Conservation (phyloP, 2,888 invertebrate genomes). For the Acholoe squamosa region DNA sequence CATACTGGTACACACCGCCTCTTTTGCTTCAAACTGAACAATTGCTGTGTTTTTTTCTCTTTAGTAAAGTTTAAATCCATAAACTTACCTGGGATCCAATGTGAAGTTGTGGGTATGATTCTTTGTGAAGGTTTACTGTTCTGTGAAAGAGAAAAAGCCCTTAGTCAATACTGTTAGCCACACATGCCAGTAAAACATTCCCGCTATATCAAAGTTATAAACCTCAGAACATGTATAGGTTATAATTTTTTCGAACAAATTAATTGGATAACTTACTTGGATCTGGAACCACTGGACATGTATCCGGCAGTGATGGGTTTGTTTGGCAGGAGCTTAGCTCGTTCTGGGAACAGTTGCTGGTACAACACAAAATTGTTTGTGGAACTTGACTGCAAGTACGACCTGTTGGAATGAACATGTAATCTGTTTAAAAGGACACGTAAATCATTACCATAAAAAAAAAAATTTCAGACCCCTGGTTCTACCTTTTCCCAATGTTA, state of each 20-base stretch:
- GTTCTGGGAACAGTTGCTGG: conserved; percentile 80
- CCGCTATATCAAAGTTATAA: too few species aligned
- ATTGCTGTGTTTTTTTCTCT: too few species aligned
- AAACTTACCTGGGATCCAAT: conserved; percentile 73
- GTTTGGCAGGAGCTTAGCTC: conserved; percentile 61
- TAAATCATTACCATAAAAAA: too few species aligned
- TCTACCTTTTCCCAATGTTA: too few species aligned
- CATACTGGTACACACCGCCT: too few species aligned
- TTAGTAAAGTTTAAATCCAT: neutral
- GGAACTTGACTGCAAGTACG: conserved; percentile 80
- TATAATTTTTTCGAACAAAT: too few species aligned
- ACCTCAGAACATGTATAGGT: too few species aligned
- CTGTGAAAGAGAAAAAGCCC: conserved; percentile 22
- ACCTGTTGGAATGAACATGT: conserved; percentile 72
- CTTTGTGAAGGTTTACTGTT: conserved; percentile 67
- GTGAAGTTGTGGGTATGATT: conserved; percentile 65
- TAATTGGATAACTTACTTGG: conserved; percentile 63
- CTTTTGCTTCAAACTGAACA: too few species aligned
- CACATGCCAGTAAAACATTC: too few species aligned
- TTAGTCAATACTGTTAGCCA: too few species aligned
- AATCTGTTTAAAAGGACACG: too few species aligned
- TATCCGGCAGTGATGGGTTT: conserved; percentile 65
- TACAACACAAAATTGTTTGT: conserved; percentile 81
- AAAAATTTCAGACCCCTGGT: too few species aligned
- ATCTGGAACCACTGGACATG: conserved; percentile 63